Evolutionary conservation across 2,797 vertebrate genomes (phyloP).

Genomic region (Sebastes hubbsi): DNA sequence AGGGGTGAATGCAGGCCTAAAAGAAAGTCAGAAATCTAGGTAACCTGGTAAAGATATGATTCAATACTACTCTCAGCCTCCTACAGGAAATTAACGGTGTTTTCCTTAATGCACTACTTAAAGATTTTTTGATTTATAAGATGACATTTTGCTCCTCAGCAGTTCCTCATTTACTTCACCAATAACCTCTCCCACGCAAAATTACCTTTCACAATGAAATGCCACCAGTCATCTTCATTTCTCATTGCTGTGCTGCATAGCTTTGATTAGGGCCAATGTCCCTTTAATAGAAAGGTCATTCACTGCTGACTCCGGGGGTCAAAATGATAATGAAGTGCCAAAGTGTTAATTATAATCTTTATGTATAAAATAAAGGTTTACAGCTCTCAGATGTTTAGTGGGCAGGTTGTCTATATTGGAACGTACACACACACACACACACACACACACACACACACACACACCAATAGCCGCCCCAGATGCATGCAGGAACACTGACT

Average conservation of each 20-base stretch:
- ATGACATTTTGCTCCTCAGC: constrained; percentile 22
- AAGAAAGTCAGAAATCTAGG: background rate
- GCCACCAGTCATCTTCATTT: constrained; percentile 18
- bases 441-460: background rate
- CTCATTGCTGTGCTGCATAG: background rate
- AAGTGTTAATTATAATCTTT: constrained; percentile 50
- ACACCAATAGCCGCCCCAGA: background rate
- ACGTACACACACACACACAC: background rate
- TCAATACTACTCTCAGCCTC: background rate
- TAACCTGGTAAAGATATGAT: background rate
- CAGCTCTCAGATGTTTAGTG: constrained; percentile 27
- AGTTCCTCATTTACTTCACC: constrained; percentile 17
- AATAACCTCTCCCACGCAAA: constrained; percentile 12
- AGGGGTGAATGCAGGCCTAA: background rate
- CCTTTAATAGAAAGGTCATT: constrained; percentile 47
- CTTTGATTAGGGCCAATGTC: constrained; percentile 32
- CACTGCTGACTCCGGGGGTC: constrained; percentile 30
- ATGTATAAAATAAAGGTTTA: constrained; percentile 44
- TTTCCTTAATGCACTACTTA: background rate
- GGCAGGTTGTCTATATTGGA: constrained; percentile 19
- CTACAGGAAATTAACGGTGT: background rate
- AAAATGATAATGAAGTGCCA: constrained; percentile 50
- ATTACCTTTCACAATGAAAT: constrained; percentile 31
- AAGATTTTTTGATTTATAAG: constrained; percentile 7
- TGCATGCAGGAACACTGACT: constrained; percentile 4